These are phyloP conservation scores for Anomalospiza imberbis DNA, from an alignment of 2,797 vertebrate species.

Conservation along the genomic window DNA sequence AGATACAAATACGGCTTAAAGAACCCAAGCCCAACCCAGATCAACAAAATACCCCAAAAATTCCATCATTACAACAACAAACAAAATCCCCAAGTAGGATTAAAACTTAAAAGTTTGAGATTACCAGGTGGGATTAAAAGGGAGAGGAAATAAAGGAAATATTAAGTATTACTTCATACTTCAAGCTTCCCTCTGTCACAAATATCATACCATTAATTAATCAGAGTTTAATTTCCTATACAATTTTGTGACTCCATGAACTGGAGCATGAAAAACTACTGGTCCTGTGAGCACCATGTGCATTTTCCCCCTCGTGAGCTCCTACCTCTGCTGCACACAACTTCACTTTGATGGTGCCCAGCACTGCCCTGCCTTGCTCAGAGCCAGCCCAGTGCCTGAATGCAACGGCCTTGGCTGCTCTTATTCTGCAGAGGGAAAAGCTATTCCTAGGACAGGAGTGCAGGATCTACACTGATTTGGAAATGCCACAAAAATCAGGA, in stretches of 20 bases:
- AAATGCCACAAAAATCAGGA: background rate
- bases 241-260: background rate
- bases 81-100: background rate
- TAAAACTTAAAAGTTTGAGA: background rate
- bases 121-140: background rate
- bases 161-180: background rate
- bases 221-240: background rate
- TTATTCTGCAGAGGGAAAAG: background rate
- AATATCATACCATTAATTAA: background rate
- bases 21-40: background rate
- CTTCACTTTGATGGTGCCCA: accelerated
- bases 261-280: background rate
- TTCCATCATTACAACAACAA: no score
- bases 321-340: background rate
- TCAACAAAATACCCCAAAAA: accelerated
- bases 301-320: accelerated
- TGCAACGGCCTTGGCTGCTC: background rate
- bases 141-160: background rate
- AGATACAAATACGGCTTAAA: background rate
- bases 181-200: background rate
- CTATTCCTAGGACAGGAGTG: background rate
- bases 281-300: background rate
- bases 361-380: background rate
- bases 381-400: background rate
- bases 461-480: background rate